Conservation (phyloP, 2,797 vertebrate genomes). For the Epinephelus malabaricus region DNA sequence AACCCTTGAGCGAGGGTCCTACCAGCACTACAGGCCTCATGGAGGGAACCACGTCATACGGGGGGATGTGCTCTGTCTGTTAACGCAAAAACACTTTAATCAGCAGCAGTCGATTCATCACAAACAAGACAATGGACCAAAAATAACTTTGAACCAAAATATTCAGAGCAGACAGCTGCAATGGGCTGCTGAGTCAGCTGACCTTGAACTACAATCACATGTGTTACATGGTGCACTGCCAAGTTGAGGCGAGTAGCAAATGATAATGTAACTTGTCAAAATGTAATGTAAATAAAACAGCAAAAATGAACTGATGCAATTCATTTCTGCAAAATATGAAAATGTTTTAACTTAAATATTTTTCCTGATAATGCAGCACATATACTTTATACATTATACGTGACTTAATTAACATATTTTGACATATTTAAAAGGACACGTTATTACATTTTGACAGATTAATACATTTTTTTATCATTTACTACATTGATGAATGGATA, state of each 20-base stretch:
- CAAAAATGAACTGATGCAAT: background rate
- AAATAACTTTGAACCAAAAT: constrained; percentile 6
- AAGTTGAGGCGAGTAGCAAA: constrained; percentile 52
- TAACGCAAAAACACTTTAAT: constrained; percentile 63
- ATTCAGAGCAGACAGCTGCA: constrained; percentile 25
- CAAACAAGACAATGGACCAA: constrained; percentile 9
- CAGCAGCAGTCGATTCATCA: constrained; percentile 36
- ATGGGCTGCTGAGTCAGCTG: constrained; percentile 32
- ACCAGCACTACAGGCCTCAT: constrained; percentile 98
- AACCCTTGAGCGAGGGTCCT: constrained; percentile 97
- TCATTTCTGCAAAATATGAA: background rate
- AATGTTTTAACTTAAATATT: background rate
- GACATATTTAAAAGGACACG: background rate
- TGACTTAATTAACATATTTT: too few relatives aligned
- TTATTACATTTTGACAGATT: constrained; percentile 27
- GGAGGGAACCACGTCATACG: constrained; percentile 97
- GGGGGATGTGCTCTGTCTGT: constrained; percentile 95
- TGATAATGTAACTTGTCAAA: constrained; percentile 36
- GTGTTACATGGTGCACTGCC: constrained; percentile 9
- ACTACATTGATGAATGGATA: constrained; percentile 54
- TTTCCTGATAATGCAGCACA: background rate
- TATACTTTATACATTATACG: background rate
- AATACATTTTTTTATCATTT: constrained; percentile 44
- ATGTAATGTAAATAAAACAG: background rate
- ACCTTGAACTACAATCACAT: constrained; percentile 6